These are phyloP conservation scores for Epiblema foenella DNA, from an alignment of 2,888 invertebrate genomes.

Conservation along the genomic window DNA sequence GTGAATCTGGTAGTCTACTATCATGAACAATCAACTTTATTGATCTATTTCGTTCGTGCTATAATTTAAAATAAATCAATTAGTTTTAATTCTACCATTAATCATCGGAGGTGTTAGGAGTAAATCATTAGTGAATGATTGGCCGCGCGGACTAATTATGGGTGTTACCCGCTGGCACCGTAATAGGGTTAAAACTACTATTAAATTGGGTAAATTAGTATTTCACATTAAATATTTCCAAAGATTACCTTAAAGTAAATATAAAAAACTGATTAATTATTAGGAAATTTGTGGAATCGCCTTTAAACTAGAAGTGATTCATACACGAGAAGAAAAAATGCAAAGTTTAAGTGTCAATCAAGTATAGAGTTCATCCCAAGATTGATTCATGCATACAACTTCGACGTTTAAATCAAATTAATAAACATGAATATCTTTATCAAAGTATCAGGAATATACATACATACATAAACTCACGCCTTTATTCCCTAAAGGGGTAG, in stretches of 20 bases:
- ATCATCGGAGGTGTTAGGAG: slow-evolving; percentile 51
- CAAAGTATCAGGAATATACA: too few relatives aligned
- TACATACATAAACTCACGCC: too few relatives aligned
- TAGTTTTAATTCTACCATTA: slow-evolving; percentile 58
- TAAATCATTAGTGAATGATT: slow-evolving; percentile 51
- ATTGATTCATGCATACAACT: too few relatives aligned
- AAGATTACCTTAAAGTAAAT: too few relatives aligned
- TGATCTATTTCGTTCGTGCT: background rate
- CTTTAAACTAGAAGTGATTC: too few relatives aligned
- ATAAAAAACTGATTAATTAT: too few relatives aligned
- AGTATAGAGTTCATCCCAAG: too few relatives aligned
- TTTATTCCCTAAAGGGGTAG: too few relatives aligned
- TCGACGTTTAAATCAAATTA: too few relatives aligned
- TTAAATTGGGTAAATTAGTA: background rate
- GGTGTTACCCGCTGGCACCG: background rate
- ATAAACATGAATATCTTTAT: too few relatives aligned
- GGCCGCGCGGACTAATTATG: slow-evolving; percentile 43
- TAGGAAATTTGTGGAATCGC: too few relatives aligned
- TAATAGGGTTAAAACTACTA: slow-evolving; percentile 8
- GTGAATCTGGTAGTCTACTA: background rate
- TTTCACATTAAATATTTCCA: background rate
- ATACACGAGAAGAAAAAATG: background rate
- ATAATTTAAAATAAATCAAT: slow-evolving; percentile 61
- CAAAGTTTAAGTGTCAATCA: background rate
- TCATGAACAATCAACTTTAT: background rate